A percentile compares a stretch with the other conserved stretches of the same genome.
These are phyloP conservation scores for Upupa epops DNA, from an alignment of 2,113 vertebrate species.

Conservation along the genomic window DNA sequence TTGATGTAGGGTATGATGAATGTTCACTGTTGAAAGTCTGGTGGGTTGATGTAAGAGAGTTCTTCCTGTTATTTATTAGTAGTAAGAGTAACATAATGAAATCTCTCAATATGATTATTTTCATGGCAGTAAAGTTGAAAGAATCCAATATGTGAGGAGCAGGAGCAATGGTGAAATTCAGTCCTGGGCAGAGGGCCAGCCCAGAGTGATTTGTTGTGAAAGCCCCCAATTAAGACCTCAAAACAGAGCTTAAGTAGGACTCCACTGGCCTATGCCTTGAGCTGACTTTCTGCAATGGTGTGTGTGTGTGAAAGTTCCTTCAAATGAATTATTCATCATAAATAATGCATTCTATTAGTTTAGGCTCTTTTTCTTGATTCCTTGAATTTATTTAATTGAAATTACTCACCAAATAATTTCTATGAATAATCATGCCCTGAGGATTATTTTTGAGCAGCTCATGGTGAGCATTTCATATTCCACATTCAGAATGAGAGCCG, in stretches of 20 bases:
- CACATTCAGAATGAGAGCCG: background rate
- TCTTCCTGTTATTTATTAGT: background rate
- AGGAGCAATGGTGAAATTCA: slow-evolving; percentile 50
- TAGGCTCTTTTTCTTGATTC: slow-evolving; percentile 44
- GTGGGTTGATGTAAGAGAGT: background rate
- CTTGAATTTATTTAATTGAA: slow-evolving; percentile 69
- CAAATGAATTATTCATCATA: slow-evolving; percentile 51
- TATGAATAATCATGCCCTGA: slow-evolving; percentile 65
- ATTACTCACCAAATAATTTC: slow-evolving; percentile 67
- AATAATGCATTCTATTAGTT: slow-evolving; percentile 52
- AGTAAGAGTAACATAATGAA: background rate
- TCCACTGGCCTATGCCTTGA: background rate
- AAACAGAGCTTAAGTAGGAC: slow-evolving; percentile 25
- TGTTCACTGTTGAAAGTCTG: background rate
- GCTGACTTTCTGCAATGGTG: slow-evolving; percentile 7
- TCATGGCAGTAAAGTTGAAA: slow-evolving; percentile 22
- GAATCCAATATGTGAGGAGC: slow-evolving; percentile 18
- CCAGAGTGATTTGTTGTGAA: slow-evolving; percentile 14
- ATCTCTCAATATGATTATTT: slow-evolving; percentile 9
- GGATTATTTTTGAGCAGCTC: slow-evolving; percentile 53
- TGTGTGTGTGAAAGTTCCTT: background rate
- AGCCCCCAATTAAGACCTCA: slow-evolving; percentile 41
- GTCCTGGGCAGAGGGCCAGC: slow-evolving; percentile 45
- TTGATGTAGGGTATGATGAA: background rate
- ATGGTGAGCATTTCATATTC: slow-evolving; percentile 22